Base-by-base conservation (phyloP, 2,797 vertebrate genomes). In the Loris lydekkerianus region DNA sequence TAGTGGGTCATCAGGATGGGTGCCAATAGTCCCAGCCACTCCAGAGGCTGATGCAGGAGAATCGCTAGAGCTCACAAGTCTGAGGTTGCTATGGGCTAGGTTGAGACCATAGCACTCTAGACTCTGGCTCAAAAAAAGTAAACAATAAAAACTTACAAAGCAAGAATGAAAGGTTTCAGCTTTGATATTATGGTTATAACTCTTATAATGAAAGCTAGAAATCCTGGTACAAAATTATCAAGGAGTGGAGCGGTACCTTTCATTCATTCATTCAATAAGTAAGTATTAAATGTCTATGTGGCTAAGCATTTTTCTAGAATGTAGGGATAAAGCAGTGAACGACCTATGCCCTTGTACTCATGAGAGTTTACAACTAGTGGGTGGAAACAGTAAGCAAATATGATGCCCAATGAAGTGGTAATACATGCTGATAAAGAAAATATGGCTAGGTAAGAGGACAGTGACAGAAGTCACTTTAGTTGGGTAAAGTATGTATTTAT, bases 391-490 rank as follows among this genome's bases (percentile, higher is more conserved):
- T 72, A 67, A 86, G 29, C 40, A 92, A 70, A 72, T 37, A 89
- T 14, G 46, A 60, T 27, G n/a, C 37, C 34, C 1, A 34, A 14
- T 14, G 29, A 75, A 86, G 13, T 0, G 89, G 78, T 69, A 46
- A n/a, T 37, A 82, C 17, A 27, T 60, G 29, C 7, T 78, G 63
- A 67, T n/a, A 81, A 86, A 89, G 29, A 92, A 94, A 80, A 89
- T 70, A 86, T 5, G 69, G 23, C 10, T 60, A 73, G 25, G 29
- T 86, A 86, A 89, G 40, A 58, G 40, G 1, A 72, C 83, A 83
- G 31, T 75, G 37, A 80, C 6, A 40, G 53, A 31, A 20, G 29
- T n/a, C 31, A 85, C 77, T 91, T 94, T 84, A 91, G 53, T 78
- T 72, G 77, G 34, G 11, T 56, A 17, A 69, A 69, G 43, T 70